Percentiles rank a stretch among this genome's conserved stretches.
These are phyloP conservation scores for Onychomys torridus DNA, from an alignment of 2,797 vertebrate species.

Conservation along the genomic window DNA sequence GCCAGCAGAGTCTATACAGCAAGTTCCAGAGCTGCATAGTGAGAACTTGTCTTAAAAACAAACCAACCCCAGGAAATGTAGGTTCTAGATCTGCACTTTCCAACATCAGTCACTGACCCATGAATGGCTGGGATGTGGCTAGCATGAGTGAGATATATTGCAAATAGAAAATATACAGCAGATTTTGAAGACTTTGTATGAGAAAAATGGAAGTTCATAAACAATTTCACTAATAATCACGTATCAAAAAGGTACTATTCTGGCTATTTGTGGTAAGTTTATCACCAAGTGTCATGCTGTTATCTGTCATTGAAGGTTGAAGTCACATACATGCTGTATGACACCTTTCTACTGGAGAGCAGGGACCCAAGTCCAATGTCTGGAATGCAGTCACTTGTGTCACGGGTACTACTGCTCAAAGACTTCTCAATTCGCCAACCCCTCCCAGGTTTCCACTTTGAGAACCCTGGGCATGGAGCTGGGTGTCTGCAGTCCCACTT, in stretches of 20 bases:
- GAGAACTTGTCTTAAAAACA: not conserved
- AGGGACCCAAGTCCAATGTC: too few relatives aligned
- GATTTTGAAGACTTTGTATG: not conserved
- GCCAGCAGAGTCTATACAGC: not conserved
- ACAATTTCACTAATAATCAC: not conserved
- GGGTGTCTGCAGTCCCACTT: not conserved
- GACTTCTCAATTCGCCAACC: not conserved
- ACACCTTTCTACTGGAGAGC: not conserved
- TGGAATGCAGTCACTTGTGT: not conserved
- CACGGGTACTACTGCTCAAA: not conserved
- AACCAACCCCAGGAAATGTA: not conserved
- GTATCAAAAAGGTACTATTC: not conserved
- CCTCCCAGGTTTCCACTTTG: conserved; percentile 16
- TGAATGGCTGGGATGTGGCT: not conserved
- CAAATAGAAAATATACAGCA: not conserved
- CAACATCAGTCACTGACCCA: not conserved
- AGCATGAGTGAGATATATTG: not conserved
- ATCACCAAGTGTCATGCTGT: not conserved
- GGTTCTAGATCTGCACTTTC: not conserved
- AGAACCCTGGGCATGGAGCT: not conserved
- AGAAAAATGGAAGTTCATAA: not conserved
- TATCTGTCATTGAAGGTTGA: not conserved
- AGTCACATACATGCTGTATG: not conserved
- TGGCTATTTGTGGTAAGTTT: not conserved
- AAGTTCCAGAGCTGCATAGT: not conserved